These are phyloP conservation scores for Heteromurus nitidus DNA, from an alignment of 2,888 invertebrate species.

Conservation along the genomic window DNA sequence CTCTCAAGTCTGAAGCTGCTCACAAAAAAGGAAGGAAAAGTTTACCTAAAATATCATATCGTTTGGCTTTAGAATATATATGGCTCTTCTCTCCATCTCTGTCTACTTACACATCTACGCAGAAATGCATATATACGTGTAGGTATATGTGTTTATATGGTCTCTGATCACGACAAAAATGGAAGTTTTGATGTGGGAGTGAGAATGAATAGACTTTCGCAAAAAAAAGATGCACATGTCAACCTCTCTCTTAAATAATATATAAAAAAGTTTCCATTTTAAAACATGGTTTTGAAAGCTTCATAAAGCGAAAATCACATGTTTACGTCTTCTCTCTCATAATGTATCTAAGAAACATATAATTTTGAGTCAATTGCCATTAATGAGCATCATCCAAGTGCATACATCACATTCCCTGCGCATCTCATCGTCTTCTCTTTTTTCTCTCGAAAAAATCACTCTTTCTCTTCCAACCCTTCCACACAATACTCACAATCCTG, in stretches of 20 bases:
- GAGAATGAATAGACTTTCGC: conserved; percentile 11
- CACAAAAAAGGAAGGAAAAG: neutral
- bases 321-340: neutral
- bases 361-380: neutral
- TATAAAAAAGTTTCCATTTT: neutral
- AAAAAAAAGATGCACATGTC: neutral
- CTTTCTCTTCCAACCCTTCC: no score
- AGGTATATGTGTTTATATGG: neutral
- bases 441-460: neutral
- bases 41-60: neutral
- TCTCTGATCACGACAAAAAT: conserved; percentile 14
- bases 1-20: neutral
- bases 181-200: conserved; percentile 17
- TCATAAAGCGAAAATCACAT: neutral
- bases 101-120: neutral
- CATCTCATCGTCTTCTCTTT: neutral
- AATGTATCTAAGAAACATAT: neutral
- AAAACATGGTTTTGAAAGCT: neutral
- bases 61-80: neutral
- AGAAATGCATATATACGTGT: neutral
- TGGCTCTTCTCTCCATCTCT: no score
- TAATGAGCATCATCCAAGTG: neutral
- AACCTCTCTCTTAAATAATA: conserved; percentile 13
- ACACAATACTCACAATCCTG: no score
- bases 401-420: neutral